Percentiles rank a stretch among this genome's conserved stretches.
Conservation (phyloP, 2,888 invertebrate genomes). For the Allophyes oxyacanthae region DNA sequence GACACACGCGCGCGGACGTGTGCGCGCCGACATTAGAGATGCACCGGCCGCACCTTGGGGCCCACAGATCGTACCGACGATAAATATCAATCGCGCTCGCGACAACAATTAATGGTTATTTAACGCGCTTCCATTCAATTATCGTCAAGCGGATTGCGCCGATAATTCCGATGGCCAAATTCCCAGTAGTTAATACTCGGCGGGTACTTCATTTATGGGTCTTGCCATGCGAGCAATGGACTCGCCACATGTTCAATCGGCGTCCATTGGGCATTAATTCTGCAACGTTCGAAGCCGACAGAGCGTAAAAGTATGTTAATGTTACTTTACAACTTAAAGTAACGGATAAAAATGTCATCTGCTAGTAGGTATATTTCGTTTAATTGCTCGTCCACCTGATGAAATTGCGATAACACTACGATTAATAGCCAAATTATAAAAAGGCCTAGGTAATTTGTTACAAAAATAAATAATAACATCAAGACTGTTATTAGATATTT, state of each 20-base stretch:
- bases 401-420: constrained; percentile 56
- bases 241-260: constrained; percentile 71
- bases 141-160: constrained; percentile 80
- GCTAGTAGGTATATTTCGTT: constrained; percentile 61
- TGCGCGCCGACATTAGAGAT: constrained; percentile 58
- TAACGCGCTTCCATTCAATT: constrained; percentile 84
- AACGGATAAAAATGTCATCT: constrained; percentile 68
- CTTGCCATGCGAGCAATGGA: constrained; percentile 70
- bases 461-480: constrained; percentile 44
- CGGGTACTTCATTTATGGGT: constrained; percentile 78
- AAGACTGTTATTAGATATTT: constrained; percentile 44
- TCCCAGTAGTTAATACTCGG: constrained; percentile 78
- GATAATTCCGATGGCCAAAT: constrained; percentile 81
- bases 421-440: constrained; percentile 57
- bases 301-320: constrained; percentile 79
- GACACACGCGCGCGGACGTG: constrained; percentile 54
- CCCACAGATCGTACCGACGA: constrained; percentile 63
- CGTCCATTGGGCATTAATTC: constrained; percentile 74
- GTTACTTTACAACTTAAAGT: constrained; percentile 67
- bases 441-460: constrained; percentile 42
- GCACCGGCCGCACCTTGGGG: constrained; percentile 56
- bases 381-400: constrained; percentile 61
- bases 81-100: constrained; percentile 77
- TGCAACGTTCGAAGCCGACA: constrained; percentile 73
- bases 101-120: constrained; percentile 84